Conservation (phyloP, 1,140 invertebrate species). For the Drosophila novamexicana region DNA sequence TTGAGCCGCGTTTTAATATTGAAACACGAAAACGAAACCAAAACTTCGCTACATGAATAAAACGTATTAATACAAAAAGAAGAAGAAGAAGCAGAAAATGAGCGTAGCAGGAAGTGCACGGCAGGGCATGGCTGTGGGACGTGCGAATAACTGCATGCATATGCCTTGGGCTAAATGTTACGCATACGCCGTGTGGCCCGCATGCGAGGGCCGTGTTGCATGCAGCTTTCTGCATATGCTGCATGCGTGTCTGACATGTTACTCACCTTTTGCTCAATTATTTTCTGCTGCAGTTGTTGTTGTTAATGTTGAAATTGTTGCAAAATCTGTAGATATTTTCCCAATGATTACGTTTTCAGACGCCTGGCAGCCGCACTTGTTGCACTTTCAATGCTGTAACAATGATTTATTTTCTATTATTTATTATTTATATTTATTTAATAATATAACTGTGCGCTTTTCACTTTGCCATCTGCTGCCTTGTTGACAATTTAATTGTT, state of each 20-base stretch:
- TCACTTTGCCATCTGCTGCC: constrained; percentile 50
- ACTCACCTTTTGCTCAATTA: constrained; percentile 82
- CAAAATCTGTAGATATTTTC: constrained; percentile 80
- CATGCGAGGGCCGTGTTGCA: constrained; percentile 31
- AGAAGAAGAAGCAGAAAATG: constrained; percentile 7
- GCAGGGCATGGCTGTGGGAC: constrained; percentile 39
- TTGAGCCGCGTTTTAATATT: constrained; percentile 38
- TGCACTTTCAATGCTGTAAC: constrained; percentile 60
- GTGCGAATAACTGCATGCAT: constrained; percentile 60
- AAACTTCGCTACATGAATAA: not conserved
- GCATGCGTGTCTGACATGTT: constrained; percentile 70
- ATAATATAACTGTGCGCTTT: constrained; percentile 56
- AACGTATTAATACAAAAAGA: not conserved
- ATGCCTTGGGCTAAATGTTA: constrained; percentile 53
- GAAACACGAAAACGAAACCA: constrained; percentile 56
- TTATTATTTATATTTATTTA: constrained; percentile 56
- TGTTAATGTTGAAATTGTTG: constrained; percentile 73
- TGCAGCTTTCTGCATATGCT: constrained; percentile 34
- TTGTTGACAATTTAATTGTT: constrained; percentile 21
- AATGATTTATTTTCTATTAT: constrained; percentile 66
- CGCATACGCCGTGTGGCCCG: constrained; percentile 51
- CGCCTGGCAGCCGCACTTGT: constrained; percentile 51
- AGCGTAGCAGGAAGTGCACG: constrained; percentile 58
- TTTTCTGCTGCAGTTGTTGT: constrained; percentile 38
- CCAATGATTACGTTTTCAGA: constrained; percentile 74